phyloP scores from a whole-genome alignment of 2,797 vertebrate species.

The Trachurus trachurus region DNA sequence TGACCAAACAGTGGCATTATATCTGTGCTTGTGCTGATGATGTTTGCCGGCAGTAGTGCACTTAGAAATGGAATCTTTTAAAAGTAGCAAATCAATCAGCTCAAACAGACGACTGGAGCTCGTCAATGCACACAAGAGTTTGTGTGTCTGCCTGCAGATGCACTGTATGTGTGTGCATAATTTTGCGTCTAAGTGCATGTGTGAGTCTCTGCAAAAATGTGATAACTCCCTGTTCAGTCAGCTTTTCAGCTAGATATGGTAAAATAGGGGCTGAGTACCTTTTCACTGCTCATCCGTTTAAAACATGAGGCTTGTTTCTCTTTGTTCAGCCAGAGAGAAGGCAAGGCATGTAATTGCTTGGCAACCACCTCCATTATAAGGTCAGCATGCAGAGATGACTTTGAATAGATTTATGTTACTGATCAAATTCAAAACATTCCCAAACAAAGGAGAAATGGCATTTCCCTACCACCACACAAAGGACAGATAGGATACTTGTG shows the following conservation, averaged over 20 bases:
- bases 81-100: conserved; percentile 66
- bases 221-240: conserved; percentile 78
- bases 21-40: conserved; percentile 63
- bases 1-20: conserved; percentile 57
- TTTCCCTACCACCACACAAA: conserved; percentile 54
- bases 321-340: conserved; percentile 78
- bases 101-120: conserved; percentile 50
- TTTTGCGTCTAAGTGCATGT: conserved; percentile 59
- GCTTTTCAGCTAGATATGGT: conserved; percentile 77
- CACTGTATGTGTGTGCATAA: conserved; percentile 40
- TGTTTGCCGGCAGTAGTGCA: conserved; percentile 51
- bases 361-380: conserved; percentile 84
- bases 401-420: conserved; percentile 83
- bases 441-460: conserved; percentile 71
- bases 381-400: conserved; percentile 79
- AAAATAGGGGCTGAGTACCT: conserved; percentile 78
- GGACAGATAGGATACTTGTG: conserved; percentile 53
- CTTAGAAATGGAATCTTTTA: conserved; percentile 54
- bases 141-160: conserved; percentile 43
- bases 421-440: conserved; percentile 81
- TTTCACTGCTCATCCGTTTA: conserved; percentile 80
- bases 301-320: conserved; percentile 79
- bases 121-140: conserved; percentile 38
- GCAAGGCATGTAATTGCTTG: conserved; percentile 83
- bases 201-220: conserved; percentile 73